phyloP scores from a whole-genome alignment of 2,797 vertebrate species.

The Acrossocheilus fasciatus region DNA sequence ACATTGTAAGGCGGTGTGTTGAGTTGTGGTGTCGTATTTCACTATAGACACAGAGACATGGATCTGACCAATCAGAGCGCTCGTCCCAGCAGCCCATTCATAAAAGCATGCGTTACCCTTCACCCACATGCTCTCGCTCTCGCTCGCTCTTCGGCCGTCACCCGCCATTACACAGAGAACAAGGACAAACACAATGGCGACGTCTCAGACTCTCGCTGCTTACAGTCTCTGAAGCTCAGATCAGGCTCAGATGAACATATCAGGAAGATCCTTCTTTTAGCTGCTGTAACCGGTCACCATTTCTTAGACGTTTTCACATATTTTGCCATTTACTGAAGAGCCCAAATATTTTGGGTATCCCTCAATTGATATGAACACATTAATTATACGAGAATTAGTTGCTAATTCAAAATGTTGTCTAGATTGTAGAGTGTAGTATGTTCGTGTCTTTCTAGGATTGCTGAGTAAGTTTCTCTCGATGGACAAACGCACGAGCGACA shows the following conservation, averaged over 20 bases:
- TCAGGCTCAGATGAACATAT: background rate
- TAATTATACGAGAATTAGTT: background rate
- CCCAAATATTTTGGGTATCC: background rate
- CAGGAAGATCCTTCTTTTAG: background rate
- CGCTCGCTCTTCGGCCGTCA: conserved; percentile 40
- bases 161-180: conserved; percentile 38
- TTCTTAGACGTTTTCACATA: background rate
- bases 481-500: background rate
- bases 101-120: conserved; percentile 57
- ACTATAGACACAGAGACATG: conserved; percentile 37
- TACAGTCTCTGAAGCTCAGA: background rate
- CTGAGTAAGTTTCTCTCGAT: background rate
- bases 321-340: background rate
- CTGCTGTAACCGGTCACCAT: background rate
- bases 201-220: background rate
- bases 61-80: conserved; percentile 51
- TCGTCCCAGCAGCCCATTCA: conserved; percentile 44
- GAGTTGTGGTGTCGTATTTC: conserved; percentile 12
- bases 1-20: background rate
- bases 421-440: background rate
- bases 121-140: conserved; percentile 46
- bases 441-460: background rate
- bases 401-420: background rate
- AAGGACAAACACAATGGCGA: conserved; percentile 26
- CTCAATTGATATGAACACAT: background rate